A percentile compares a stretch with the other conserved stretches of the same genome.
Evolutionary conservation across 2,113 vertebrate species (phyloP).

Genomic region (Romanogobio albipinnatus): DNA sequence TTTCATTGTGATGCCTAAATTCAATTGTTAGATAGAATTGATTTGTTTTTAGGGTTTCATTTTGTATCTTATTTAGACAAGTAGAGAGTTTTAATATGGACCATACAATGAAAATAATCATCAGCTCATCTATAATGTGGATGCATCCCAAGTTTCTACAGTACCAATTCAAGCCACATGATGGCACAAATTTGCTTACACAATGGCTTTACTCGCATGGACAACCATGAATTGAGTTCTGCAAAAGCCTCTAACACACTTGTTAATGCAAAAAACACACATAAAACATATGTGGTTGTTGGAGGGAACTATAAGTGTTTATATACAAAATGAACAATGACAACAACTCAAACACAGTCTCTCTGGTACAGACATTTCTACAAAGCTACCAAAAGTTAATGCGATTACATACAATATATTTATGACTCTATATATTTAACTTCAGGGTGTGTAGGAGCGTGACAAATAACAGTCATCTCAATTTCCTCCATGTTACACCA

Average conservation of each 20-base stretch:
- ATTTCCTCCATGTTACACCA: slow-evolving; percentile 40
- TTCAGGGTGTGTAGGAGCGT: slow-evolving; percentile 57
- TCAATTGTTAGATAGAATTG: neutral
- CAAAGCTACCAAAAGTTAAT: slow-evolving; percentile 71
- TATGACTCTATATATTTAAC: slow-evolving; percentile 68
- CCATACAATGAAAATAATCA: neutral
- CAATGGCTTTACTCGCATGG: neutral
- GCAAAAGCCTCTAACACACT: neutral
- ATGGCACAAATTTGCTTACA: slow-evolving; percentile 17
- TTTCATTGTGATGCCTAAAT: neutral
- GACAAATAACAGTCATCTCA: slow-evolving; percentile 25
- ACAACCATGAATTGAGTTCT: neutral
- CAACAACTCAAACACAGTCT: slow-evolving; percentile 54
- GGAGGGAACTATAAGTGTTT: slow-evolving; percentile 63
- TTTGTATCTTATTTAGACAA: neutral
- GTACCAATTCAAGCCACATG: neutral
- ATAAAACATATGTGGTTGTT: slow-evolving; percentile 61
- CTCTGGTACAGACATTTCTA: slow-evolving; percentile 73
- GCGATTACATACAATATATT: slow-evolving; percentile 67
- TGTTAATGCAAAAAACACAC: slow-evolving; percentile 30
- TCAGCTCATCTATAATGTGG: neutral
- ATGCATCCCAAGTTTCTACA: neutral
- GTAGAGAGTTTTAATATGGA: neutral
- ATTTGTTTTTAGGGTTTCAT: neutral
- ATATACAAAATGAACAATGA: slow-evolving; percentile 73